Conservation (phyloP, 1,140 invertebrate species). For the Brachionus rotundiformis region DNA sequence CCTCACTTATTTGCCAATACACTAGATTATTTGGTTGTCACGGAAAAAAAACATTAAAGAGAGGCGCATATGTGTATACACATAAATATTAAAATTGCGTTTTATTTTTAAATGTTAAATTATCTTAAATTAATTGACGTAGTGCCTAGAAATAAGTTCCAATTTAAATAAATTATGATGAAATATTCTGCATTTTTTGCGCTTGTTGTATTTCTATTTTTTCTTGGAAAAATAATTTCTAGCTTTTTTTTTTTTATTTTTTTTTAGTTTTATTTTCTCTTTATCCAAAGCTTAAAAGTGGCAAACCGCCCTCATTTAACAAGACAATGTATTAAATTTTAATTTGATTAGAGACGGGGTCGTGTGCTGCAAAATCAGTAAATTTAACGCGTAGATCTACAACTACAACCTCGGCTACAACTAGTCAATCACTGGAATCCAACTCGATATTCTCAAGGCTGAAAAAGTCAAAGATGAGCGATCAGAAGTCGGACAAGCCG, state of each 20-base stretch:
- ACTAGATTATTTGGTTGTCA: not conserved
- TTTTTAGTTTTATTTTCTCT: not conserved
- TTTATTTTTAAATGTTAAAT: not conserved
- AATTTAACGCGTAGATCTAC: conserved; percentile 23
- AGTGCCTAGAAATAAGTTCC: not conserved
- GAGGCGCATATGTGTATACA: not conserved
- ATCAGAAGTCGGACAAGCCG: not conserved
- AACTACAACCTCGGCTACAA: conserved; percentile 10
- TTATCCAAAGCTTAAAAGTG: not conserved
- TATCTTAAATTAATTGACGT: not conserved
- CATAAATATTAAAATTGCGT: not conserved
- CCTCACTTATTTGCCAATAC: not conserved
- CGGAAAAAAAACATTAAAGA: not conserved
- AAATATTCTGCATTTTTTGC: not conserved
- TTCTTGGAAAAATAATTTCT: not conserved
- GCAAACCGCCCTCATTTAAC: too few species aligned
- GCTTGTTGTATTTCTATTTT: not conserved
- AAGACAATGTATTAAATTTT: too few species aligned
- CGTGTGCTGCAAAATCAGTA: conserved; percentile 28
- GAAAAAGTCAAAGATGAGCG: conserved; percentile 12
- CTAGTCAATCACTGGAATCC: conserved; percentile 11
- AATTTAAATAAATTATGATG: conserved; percentile 6
- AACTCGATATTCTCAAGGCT: conserved; percentile 7
- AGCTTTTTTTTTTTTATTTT: not conserved
- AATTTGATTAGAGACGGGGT: conserved; percentile 12